Conservation (phyloP, 1,140 invertebrate species). For the Musca vetustissima region DNA sequence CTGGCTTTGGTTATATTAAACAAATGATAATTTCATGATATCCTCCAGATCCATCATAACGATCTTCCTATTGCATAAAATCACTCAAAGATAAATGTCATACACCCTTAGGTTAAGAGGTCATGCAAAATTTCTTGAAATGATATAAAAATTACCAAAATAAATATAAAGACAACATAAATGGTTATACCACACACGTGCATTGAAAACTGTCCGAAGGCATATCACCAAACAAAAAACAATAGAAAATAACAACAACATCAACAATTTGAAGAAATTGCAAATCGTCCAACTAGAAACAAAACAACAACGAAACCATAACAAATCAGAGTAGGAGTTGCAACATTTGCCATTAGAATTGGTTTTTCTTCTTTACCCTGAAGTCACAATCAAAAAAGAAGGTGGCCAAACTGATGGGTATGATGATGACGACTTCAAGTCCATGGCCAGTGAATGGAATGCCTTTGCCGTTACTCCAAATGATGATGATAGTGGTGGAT, state of each 20-base stretch:
- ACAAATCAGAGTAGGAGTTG: slow-evolving; percentile 6
- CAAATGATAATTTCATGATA: too few relatives aligned
- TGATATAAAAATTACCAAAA: slow-evolving; percentile 21
- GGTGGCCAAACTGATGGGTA: too few relatives aligned
- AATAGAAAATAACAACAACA: background rate
- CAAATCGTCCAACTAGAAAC: background rate
- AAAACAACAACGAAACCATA: too few relatives aligned
- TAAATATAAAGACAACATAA: slow-evolving; percentile 14
- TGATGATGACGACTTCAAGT: background rate
- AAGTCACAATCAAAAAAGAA: too few relatives aligned
- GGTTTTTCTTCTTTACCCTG: background rate
- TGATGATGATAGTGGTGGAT: background rate
- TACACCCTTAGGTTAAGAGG: background rate
- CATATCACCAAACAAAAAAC: background rate
- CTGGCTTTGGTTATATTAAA: too few relatives aligned
- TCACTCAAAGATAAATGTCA: too few relatives aligned
- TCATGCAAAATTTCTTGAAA: slow-evolving; percentile 4
- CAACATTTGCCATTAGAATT: slow-evolving; percentile 13
- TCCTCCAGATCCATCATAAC: too few relatives aligned
- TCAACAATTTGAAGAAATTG: background rate
- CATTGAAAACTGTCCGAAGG: background rate
- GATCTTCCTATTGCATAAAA: too few relatives aligned
- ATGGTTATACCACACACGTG: slow-evolving; percentile 17
- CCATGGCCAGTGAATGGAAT: background rate
- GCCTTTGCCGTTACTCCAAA: background rate